Evolutionary conservation across 2,888 invertebrate genomes (phyloP).

Genomic region (Leptopilina myrica): DNA sequence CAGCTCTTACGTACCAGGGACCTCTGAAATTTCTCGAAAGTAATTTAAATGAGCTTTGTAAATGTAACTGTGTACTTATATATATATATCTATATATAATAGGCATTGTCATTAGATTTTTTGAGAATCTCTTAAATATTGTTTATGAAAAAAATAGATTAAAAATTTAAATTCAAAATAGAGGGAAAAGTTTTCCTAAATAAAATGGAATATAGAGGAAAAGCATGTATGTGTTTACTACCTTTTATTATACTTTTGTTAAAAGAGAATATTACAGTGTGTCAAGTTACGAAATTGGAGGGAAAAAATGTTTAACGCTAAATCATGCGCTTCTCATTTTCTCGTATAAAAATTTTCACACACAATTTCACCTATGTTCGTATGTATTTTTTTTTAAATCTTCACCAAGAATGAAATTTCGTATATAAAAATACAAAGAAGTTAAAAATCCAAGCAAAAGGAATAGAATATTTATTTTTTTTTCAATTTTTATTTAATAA

Average conservation of each 20-base stretch:
- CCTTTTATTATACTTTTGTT: slow-evolving; percentile 3
- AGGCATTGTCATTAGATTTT: no score
- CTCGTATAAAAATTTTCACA: background rate
- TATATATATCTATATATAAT: slow-evolving; percentile 33
- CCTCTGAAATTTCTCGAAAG: slow-evolving; percentile 26
- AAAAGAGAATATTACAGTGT: background rate
- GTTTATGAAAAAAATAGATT: no score
- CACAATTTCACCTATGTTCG: background rate
- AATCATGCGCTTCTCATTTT: slow-evolving; percentile 11
- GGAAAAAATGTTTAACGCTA: slow-evolving; percentile 2
- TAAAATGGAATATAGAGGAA: slow-evolving; percentile 9
- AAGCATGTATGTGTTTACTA: background rate
- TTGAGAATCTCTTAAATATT: no score
- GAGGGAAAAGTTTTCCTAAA: background rate
- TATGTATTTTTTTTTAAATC: background rate
- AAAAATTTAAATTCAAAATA: background rate
- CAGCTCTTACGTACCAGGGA: slow-evolving; percentile 3
- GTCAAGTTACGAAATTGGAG: background rate
- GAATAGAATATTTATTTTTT: no score
- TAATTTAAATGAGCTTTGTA: slow-evolving; percentile 28
- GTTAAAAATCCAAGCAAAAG: no score
- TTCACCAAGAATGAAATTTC: no score
- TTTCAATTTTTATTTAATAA: no score
- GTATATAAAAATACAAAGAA: no score
- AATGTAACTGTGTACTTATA: slow-evolving; percentile 26